Evolutionary conservation across 2,113 vertebrate species (phyloP).

Genomic region (Hucho hucho): DNA sequence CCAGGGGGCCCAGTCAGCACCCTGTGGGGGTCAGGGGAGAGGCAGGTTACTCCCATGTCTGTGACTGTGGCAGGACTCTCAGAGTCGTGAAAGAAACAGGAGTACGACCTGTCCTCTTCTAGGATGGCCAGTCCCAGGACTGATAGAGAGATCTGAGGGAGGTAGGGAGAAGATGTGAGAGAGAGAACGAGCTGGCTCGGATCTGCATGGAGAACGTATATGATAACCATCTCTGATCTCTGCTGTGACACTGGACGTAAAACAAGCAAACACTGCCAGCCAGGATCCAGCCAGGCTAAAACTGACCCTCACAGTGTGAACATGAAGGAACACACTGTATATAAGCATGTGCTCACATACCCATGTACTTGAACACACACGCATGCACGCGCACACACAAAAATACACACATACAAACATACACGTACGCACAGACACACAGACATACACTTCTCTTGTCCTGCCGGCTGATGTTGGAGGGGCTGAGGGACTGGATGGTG

Average conservation of each 20-base stretch:
- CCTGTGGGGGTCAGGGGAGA: slow-evolving; percentile 79
- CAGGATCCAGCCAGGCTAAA: slow-evolving; percentile 52
- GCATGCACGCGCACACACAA: too few species aligned
- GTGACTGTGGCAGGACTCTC: slow-evolving; percentile 80
- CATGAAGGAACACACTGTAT: slow-evolving; percentile 2
- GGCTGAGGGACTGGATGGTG: slow-evolving; percentile 76
- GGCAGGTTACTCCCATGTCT: slow-evolving; percentile 81
- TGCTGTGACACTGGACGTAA: slow-evolving; percentile 1
- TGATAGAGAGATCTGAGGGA: slow-evolving; percentile 80
- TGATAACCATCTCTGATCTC: slow-evolving; percentile 36
- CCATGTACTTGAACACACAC: not conserved
- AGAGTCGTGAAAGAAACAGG: slow-evolving; percentile 83
- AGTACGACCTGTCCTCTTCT: slow-evolving; percentile 80
- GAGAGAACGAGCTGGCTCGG: not conserved
- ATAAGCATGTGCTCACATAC: not conserved
- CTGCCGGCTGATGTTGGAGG: slow-evolving; percentile 88
- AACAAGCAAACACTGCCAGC: slow-evolving; percentile 5
- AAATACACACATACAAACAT: too few species aligned
- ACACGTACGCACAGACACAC: not conserved
- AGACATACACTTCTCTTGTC: slow-evolving; percentile 73
- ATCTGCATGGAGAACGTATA: slow-evolving; percentile 84
- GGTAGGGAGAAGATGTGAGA: not conserved
- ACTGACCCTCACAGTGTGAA: too few species aligned
- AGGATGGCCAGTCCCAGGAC: slow-evolving; percentile 83
- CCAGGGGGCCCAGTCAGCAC: slow-evolving; percentile 77